Base-by-base conservation (phyloP, 1,140 invertebrate species). In the Sinonovacula constricta region DNA sequence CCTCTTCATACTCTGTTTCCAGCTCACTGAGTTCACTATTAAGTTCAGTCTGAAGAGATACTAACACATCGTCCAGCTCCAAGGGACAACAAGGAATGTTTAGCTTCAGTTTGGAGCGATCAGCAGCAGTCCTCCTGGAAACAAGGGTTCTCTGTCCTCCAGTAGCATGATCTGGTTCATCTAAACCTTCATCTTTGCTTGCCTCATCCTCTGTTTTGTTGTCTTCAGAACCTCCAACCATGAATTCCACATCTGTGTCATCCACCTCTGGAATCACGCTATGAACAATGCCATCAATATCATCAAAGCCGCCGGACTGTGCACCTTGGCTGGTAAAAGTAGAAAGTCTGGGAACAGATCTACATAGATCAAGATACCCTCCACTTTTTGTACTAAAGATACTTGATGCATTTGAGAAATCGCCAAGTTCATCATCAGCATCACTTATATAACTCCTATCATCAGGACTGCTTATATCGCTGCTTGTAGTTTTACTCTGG, bases 1-100 rank as follows among this genome's bases (percentile, higher is more conserved):
- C 83, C 51, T 85, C 82, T 59, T 85, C 84, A 24, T 83, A 71
- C 74, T 87, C 86, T 45, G 83, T 84, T 60, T 88, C 83, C 45
- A 88, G 51, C 14, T 71, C 81, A 31, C 63, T 54, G 31, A 86
- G 69, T 45, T 84, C 81, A 45, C 78, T 79, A 28, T 81, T 69
- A 5, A 88, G 54, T 34, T 84, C 86, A 53, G 83, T 66, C 63
- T 81, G 80, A 31, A 88, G 65, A n/a, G 72, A 80, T 2, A 53
- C 28, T 7, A 81, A 59, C 12, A 66, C 60, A 31, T 78, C 66
- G 18, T 70, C 66, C 36, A 82, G 34, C 36, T 67, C 39, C 33
- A 68, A 45, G 22, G 68, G 39, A 12, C 56, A 34, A 34, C 56
- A 45, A 22, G 22, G 51, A n/a, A 86, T 78, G 51, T 80, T 63